These are phyloP conservation scores for Onychostoma macrolepis DNA, from an alignment of 2,113 vertebrate species.

Conservation along the genomic window DNA sequence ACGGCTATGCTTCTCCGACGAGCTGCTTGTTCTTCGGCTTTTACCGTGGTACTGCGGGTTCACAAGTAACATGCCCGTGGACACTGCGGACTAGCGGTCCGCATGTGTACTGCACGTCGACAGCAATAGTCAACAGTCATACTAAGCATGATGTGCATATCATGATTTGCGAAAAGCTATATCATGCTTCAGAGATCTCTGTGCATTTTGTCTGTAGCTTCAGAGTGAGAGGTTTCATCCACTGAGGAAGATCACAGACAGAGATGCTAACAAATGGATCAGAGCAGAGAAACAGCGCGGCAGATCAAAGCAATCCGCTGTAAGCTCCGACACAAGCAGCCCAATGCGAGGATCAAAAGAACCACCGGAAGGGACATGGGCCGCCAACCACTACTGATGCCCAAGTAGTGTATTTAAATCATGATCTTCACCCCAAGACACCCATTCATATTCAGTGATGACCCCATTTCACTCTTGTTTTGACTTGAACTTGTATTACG, in stretches of 20 bases:
- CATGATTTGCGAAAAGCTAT: neutral
- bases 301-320: constrained; percentile 31
- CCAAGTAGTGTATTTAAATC: neutral
- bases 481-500: neutral
- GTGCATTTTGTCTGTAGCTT: neutral
- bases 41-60: no score
- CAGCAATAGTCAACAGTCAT: neutral
- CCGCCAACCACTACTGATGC: neutral
- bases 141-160: neutral
- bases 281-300: constrained; percentile 9
- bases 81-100: no score
- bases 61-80: no score
- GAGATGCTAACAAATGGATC: constrained; percentile 30
- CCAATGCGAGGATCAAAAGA: constrained; percentile 23
- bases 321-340: constrained; percentile 7
- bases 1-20: no score
- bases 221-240: neutral
- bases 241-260: constrained; percentile 20
- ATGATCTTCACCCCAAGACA: neutral
- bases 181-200: neutral
- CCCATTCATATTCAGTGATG: neutral
- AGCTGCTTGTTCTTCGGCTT: no score
- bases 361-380: constrained; percentile 1
- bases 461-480: constrained; percentile 11
- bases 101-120: no score